Base-by-base conservation (phyloP, 2,113 vertebrate genomes). In the Psittacula cyanocephala region DNA sequence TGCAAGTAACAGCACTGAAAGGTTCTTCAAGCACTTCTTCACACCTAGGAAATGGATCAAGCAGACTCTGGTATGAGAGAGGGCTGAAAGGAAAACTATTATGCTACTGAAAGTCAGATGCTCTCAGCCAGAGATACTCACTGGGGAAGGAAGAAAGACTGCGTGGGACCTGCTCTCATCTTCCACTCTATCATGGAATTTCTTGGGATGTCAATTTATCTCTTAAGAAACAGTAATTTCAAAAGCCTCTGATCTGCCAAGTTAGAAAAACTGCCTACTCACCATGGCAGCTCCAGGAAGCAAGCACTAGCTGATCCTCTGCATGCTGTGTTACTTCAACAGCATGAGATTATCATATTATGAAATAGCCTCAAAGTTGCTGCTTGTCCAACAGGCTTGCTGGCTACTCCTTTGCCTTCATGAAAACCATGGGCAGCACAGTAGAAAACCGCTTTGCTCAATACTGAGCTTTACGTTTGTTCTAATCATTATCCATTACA, bases 121-220 rank as follows among this genome's bases (percentile, higher is more conserved):
- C 59, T 91, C 39, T 92, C 81, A 82, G 55, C 37, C 63, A 79
- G 53, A 81, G 44, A 62, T 53, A 86, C 9, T 91, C 89, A 86
- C 62, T 69, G 39, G 62, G 37, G 76, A 81, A 78, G 25, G 67
- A 63, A 72, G 49, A 83, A 91, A 82, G 92, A 89, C 23, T 52
- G 63, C 81, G 68, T 67, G 79, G 2, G 5, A 88, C 90, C n/a
- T 37, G 49, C 68, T 74, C 46, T 24, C 41, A 77, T 91, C 85
- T 74, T 71, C 68, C 46, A 81, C 62, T 78, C 18, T 37, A 62
- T 57, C 77, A 59, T 71, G 71, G 85, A 33, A 55, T 71, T 80
- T 93, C 92, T 53, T 17, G 44, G 83, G 57, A 87, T 80, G 88
- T 46, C 83, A 91, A 94, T 92, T 95, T 63, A 63, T 78, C 59